phyloP scores from a whole-genome alignment of 2,888 invertebrate genomes.

The Acleris sparsana region DNA sequence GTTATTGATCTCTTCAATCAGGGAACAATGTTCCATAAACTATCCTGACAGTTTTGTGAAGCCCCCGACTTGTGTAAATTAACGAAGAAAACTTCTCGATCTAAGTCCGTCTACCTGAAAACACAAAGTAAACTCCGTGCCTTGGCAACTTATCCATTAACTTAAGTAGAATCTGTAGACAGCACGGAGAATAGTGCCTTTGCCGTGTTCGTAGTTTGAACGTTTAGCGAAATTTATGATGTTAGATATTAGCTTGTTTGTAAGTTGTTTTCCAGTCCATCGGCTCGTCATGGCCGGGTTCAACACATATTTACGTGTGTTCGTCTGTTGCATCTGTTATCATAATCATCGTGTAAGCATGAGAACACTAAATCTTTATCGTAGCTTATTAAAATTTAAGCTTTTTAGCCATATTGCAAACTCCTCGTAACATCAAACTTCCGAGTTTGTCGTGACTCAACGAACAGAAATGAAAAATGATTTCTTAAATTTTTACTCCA shows the following conservation, averaged over 20 bases:
- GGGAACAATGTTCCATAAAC: slow-evolving; percentile 60
- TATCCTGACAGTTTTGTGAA: slow-evolving; percentile 73
- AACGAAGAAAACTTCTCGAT: slow-evolving; percentile 81
- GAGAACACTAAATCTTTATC: background rate
- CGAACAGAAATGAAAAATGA: slow-evolving; percentile 73
- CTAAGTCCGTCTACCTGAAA: slow-evolving; percentile 81
- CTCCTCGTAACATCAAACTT: slow-evolving; percentile 72
- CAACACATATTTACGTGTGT: slow-evolving; percentile 28
- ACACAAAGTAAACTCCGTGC: slow-evolving; percentile 82
- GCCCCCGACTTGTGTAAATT: slow-evolving; percentile 79
- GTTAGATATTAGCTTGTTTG: slow-evolving; percentile 66
- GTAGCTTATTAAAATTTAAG: slow-evolving; percentile 9
- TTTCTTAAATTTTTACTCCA: slow-evolving; percentile 78
- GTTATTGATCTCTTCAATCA: slow-evolving; percentile 49
- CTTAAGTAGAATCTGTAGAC: slow-evolving; percentile 83
- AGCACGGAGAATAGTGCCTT: slow-evolving; percentile 70
- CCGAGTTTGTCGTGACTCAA: slow-evolving; percentile 63
- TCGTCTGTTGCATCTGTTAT: background rate
- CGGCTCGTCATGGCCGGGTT: slow-evolving; percentile 39
- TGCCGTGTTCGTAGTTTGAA: slow-evolving; percentile 64
- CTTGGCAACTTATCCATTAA: slow-evolving; percentile 83
- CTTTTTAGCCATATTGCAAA: slow-evolving; percentile 36
- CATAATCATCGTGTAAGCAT: too few relatives aligned
- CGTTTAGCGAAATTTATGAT: slow-evolving; percentile 73
- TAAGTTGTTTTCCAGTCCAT: slow-evolving; percentile 47